Evolutionary conservation across 2,888 invertebrate genomes (phyloP).

Genomic region (Athalia cordata): DNA sequence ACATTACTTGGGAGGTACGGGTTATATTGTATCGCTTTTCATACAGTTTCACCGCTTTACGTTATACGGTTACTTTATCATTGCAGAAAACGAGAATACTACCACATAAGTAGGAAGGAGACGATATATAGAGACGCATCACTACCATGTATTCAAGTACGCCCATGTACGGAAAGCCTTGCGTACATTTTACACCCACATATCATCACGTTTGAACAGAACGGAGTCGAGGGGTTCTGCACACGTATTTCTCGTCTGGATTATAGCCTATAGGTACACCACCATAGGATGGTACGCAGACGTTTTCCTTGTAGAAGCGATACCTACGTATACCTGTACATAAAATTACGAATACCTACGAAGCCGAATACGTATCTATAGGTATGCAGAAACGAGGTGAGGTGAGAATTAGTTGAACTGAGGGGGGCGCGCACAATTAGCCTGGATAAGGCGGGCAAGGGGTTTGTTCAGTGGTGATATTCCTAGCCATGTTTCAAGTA

Average conservation of each 20-base stretch:
- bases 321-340: neutral
- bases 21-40: slow-evolving; percentile 40
- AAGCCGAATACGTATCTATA: too few species aligned
- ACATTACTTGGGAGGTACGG: slow-evolving; percentile 12
- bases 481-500: slow-evolving; percentile 13
- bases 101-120: neutral
- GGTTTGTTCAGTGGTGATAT: neutral
- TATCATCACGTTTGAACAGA: too few species aligned
- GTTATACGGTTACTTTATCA: slow-evolving; percentile 17
- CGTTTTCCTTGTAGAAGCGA: neutral
- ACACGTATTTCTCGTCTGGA: too few species aligned
- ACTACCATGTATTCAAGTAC: too few species aligned
- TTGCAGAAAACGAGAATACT: neutral
- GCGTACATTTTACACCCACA: too few species aligned
- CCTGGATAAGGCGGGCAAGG: neutral
- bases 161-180: too few species aligned
- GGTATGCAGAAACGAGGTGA: neutral
- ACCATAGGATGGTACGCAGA: neutral
- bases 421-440: slow-evolving; percentile 31
- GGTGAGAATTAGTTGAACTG: slow-evolving; percentile 31
- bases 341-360: neutral
- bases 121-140: neutral
- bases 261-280: neutral
- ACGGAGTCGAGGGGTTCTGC: too few species aligned
- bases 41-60: slow-evolving; percentile 13